These are phyloP conservation scores for Anableps anableps DNA, from an alignment of 2,797 vertebrate species.

Conservation along the genomic window DNA sequence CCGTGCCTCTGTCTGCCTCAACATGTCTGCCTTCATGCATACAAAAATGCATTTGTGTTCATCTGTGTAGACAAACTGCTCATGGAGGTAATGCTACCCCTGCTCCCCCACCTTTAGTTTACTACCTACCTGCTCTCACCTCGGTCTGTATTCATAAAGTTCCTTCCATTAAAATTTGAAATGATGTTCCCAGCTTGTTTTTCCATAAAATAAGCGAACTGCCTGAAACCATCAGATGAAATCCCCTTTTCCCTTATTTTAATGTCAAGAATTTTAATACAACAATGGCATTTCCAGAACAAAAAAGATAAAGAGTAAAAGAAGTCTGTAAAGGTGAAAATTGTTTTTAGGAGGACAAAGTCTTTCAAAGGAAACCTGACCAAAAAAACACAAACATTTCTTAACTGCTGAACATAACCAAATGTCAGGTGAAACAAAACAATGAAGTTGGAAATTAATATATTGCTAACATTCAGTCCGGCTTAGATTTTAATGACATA, in stretches of 20 bases:
- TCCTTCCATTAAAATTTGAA: neutral
- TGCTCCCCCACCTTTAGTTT: slow-evolving; percentile 7
- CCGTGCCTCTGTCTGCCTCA: slow-evolving; percentile 20
- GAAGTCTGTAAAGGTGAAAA: neutral
- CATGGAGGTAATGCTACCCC: slow-evolving; percentile 36
- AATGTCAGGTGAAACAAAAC: neutral
- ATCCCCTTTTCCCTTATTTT: neutral
- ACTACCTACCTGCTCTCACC: slow-evolving; percentile 5
- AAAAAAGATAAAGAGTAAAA: neutral
- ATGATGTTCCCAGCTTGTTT: neutral
- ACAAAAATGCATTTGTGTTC: slow-evolving; percentile 46
- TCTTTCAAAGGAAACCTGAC: neutral
- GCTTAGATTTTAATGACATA: neutral
- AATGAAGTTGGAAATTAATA: neutral
- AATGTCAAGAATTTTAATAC: neutral
- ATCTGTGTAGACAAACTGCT: slow-evolving; percentile 47
- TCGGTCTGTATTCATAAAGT: neutral
- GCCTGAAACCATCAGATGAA: neutral
- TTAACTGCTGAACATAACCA: neutral
- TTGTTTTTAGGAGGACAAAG: neutral
- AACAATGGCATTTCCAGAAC: neutral
- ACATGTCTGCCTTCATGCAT: slow-evolving; percentile 48
- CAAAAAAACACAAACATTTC: neutral
- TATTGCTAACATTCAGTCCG: neutral
- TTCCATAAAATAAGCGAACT: neutral